These are phyloP conservation scores for Noctua janthe DNA, from an alignment of 2,888 invertebrate genomes.

Conservation along the genomic window DNA sequence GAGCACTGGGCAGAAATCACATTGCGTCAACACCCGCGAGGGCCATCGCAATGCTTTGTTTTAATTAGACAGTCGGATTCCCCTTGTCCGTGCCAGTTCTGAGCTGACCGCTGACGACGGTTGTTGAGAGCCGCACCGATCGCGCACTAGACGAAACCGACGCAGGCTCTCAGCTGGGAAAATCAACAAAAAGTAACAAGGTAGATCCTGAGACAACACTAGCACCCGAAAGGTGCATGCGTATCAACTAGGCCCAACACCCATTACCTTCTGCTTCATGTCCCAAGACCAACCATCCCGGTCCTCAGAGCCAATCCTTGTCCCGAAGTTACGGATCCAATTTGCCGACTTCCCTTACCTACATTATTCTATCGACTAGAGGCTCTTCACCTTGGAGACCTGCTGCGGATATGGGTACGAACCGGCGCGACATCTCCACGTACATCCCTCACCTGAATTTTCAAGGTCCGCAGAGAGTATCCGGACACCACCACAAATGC, in stretches of 20 bases:
- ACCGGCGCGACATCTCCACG: slow-evolving; percentile 79
- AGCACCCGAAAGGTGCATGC: slow-evolving; percentile 41
- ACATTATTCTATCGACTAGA: slow-evolving; percentile 90
- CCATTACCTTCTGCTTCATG: slow-evolving; percentile 34
- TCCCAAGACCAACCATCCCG: slow-evolving; percentile 91
- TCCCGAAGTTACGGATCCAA: slow-evolving; percentile 92
- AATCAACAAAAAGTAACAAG: slow-evolving; percentile 71
- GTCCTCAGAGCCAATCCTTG: slow-evolving; percentile 94
- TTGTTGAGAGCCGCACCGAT: slow-evolving; percentile 67
- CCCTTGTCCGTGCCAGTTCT: slow-evolving; percentile 92
- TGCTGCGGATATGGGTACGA: slow-evolving; percentile 94
- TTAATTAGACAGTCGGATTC: slow-evolving; percentile 93
- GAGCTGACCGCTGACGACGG: slow-evolving; percentile 88
- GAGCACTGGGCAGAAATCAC: slow-evolving; percentile 93
- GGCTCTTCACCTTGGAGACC: slow-evolving; percentile 90
- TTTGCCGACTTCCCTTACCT: slow-evolving; percentile 93
- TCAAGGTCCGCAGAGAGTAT: slow-evolving; percentile 79
- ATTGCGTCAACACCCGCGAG: slow-evolving; percentile 91
- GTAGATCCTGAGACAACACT: slow-evolving; percentile 70
- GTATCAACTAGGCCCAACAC: not conserved
- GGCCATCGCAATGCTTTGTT: slow-evolving; percentile 93
- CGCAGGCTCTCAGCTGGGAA: slow-evolving; percentile 66
- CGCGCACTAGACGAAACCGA: slow-evolving; percentile 71
- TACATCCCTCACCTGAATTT: slow-evolving; percentile 78
- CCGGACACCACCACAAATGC: slow-evolving; percentile 76